Conservation (phyloP, 2,888 invertebrate genomes). For the Drosophila anomalata region DNA sequence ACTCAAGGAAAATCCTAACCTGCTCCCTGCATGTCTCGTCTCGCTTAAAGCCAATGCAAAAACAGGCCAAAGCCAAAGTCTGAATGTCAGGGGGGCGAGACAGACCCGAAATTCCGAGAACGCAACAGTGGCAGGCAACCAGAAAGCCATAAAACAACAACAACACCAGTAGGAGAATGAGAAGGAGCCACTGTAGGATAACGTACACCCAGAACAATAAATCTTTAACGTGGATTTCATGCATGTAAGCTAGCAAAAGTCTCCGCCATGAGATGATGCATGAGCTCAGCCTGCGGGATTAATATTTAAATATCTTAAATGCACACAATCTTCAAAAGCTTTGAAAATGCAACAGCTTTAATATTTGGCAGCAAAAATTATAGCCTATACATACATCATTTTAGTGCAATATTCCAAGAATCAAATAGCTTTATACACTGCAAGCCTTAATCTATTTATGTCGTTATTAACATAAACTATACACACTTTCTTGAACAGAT, state of each 20-base stretch:
- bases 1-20: constrained; percentile 11
- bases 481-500: constrained; percentile 15
- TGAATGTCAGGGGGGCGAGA: constrained; percentile 53
- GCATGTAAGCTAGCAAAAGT: constrained; percentile 64
- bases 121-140: constrained; percentile 43
- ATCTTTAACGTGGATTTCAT: constrained; percentile 71
- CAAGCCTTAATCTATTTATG: neutral
- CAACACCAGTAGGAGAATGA: constrained; percentile 6
- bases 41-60: constrained; percentile 68
- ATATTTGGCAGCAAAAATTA: neutral
- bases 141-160: constrained; percentile 23
- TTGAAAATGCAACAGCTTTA: constrained; percentile 35
- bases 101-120: constrained; percentile 64
- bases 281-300: constrained; percentile 45
- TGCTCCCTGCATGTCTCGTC: constrained; percentile 41
- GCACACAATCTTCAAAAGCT: constrained; percentile 4
- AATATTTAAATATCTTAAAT: constrained; percentile 48
- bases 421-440: too few species aligned
- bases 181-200: constrained; percentile 10
- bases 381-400: neutral
- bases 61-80: constrained; percentile 63
- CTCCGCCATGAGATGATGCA: constrained; percentile 51
- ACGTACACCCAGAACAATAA: constrained; percentile 56
- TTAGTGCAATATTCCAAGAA: neutral
- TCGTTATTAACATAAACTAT: neutral